These are phyloP conservation scores for Rapana venosa DNA, from an alignment of 2,888 invertebrate species.

Conservation along the genomic window DNA sequence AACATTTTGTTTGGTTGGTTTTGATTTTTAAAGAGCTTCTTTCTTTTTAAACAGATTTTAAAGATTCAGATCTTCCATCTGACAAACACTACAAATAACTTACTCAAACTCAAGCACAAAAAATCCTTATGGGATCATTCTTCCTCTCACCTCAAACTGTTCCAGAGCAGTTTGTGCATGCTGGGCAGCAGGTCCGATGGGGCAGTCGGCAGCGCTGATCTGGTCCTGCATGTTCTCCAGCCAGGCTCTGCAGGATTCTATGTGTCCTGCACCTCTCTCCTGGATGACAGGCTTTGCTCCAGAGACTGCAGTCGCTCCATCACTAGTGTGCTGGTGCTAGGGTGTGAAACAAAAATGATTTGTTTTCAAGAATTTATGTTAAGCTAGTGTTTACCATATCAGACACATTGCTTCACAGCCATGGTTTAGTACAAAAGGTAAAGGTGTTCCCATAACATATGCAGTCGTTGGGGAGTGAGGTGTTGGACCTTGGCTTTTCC, in stretches of 20 bases:
- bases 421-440: no score
- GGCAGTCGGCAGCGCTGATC: conserved; percentile 87
- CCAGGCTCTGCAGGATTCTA: conserved; percentile 87
- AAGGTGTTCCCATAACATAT: no score
- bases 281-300: conserved; percentile 88
- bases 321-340: conserved; percentile 39
- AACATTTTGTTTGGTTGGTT: no score
- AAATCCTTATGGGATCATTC: neutral
- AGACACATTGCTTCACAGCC: no score
- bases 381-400: no score
- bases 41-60: no score
- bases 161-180: conserved; percentile 89
- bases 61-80: no score
- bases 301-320: conserved; percentile 77
- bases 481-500: no score
- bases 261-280: conserved; percentile 89
- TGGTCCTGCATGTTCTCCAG: conserved; percentile 90
- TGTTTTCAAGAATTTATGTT: neutral
- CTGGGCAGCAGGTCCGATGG: conserved; percentile 91
- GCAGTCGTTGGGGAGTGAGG: no score
- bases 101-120: no score
- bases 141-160: conserved; percentile 38
- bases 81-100: no score
- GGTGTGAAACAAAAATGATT: neutral
- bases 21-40: no score